Percentiles rank a stretch among this genome's conserved stretches.
Conservation (phyloP, 2,113 vertebrate genomes). For the Pollachius pollachius region DNA sequence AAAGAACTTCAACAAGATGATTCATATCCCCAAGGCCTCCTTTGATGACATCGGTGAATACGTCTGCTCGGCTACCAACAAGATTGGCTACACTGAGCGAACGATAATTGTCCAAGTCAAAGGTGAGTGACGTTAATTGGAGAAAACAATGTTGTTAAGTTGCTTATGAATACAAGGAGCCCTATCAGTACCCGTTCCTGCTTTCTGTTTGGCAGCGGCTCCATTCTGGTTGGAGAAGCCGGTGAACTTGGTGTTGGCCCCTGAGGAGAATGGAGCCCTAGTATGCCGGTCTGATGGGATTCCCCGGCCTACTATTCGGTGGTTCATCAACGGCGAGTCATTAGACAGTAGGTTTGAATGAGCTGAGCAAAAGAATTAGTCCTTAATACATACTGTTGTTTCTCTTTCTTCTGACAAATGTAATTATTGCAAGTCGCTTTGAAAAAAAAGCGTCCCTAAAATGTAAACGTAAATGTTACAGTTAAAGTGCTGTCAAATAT, state of each 20-base stretch:
- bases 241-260: conserved; percentile 85
- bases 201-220: conserved; percentile 73
- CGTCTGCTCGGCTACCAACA: conserved; percentile 89
- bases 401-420: too few species aligned
- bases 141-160: too few species aligned
- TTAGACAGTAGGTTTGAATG: conserved; percentile 76
- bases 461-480: not conserved
- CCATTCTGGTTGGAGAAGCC: conserved; percentile 96
- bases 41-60: conserved; percentile 92
- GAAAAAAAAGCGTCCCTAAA: not conserved
- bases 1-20: conserved; percentile 91
- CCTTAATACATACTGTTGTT: not conserved
- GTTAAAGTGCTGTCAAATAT: not conserved
- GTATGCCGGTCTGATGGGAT: conserved; percentile 88
- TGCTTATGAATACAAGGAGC: too few species aligned
- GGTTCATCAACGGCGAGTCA: conserved; percentile 93
- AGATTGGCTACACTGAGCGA: conserved; percentile 87
- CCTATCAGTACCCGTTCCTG: not conserved
- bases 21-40: conserved; percentile 83
- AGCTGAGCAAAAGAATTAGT: too few species aligned
- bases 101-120: conserved; percentile 90
- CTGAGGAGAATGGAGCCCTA: conserved; percentile 86
- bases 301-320: conserved; percentile 87
- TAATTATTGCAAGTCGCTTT: too few species aligned
- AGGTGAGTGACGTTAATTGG: conserved; percentile 72